Evolutionary conservation across 2,797 vertebrate genomes (phyloP).

Genomic region (Enteromius anoplus): DNA sequence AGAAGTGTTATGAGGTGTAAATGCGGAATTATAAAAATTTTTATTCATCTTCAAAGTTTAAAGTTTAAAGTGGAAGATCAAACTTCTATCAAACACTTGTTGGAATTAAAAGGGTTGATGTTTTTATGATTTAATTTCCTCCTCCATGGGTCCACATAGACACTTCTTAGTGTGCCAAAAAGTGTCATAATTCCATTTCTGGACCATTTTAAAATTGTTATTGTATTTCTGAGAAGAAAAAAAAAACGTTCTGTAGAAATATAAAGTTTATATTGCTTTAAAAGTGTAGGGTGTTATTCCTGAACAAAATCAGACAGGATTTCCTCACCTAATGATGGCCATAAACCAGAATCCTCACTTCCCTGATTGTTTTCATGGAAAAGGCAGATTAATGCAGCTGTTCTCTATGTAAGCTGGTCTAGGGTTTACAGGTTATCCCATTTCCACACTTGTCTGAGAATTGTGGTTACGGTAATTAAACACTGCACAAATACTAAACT

Average conservation of each 20-base stretch:
- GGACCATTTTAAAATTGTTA: background rate
- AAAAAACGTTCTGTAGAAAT: background rate
- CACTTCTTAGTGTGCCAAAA: background rate
- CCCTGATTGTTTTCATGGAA: conserved; percentile 56
- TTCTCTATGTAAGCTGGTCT: conserved; percentile 61
- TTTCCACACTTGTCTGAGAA: conserved; percentile 70
- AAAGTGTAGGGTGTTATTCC: conserved; percentile 55
- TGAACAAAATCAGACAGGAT: conserved; percentile 64
- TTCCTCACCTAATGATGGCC: conserved; percentile 64
- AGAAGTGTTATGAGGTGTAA: conserved; percentile 38
- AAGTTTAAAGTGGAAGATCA: conserved; percentile 55
- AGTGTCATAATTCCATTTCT: background rate
- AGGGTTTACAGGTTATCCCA: conserved; percentile 64
- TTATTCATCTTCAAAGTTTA: conserved; percentile 27
- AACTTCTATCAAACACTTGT: conserved; percentile 43
- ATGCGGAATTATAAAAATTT: conserved; percentile 27
- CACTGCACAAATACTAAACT: conserved; percentile 48
- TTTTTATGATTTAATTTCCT: background rate
- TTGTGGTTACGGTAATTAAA: conserved; percentile 64
- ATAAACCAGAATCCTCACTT: conserved; percentile 70
- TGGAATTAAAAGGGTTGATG: background rate
- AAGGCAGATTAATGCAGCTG: conserved; percentile 68
- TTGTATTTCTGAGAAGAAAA: background rate
- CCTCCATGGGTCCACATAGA: background rate
- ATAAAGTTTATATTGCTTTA: background rate